phyloP scores from a whole-genome alignment of 2,113 vertebrate species.

The Noturus placidus region DNA sequence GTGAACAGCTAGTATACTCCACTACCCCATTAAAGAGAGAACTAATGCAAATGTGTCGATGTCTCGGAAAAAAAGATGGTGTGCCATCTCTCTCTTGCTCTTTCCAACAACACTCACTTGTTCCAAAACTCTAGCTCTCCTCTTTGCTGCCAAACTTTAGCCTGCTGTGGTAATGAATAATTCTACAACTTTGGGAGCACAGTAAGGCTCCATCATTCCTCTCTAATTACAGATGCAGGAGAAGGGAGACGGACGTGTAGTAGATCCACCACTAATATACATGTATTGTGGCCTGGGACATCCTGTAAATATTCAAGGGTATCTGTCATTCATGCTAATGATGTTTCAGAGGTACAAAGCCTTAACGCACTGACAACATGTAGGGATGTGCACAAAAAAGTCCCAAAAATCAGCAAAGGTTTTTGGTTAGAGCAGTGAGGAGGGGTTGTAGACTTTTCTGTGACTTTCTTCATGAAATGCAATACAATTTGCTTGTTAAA shows the following conservation, averaged over 20 bases:
- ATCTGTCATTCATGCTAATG: slow-evolving; percentile 21
- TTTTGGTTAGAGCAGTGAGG: background rate
- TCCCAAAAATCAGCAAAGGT: background rate
- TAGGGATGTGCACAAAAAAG: background rate
- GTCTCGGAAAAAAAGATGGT: slow-evolving; percentile 13
- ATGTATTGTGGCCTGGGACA: background rate
- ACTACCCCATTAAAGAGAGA: slow-evolving; percentile 24
- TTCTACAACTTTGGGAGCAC: slow-evolving; percentile 20
- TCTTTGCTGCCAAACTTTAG: slow-evolving; percentile 28
- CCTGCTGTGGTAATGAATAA: slow-evolving; percentile 54
- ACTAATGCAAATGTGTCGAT: slow-evolving; percentile 21
- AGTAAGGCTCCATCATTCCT: background rate
- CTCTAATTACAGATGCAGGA: slow-evolving; percentile 7
- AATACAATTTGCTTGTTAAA: background rate
- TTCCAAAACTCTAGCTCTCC: background rate
- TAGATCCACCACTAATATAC: slow-evolving; percentile 1
- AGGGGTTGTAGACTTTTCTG: background rate
- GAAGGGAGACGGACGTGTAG: background rate
- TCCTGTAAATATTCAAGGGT: background rate
- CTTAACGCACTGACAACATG: background rate
- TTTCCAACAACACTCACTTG: background rate
- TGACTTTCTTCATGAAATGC: background rate
- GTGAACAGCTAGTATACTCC: slow-evolving; percentile 14
- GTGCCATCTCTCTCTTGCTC: background rate
- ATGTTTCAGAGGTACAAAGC: background rate